phyloP scores from a whole-genome alignment of 2,113 vertebrate genomes.

The Anhinga rufa region DNA sequence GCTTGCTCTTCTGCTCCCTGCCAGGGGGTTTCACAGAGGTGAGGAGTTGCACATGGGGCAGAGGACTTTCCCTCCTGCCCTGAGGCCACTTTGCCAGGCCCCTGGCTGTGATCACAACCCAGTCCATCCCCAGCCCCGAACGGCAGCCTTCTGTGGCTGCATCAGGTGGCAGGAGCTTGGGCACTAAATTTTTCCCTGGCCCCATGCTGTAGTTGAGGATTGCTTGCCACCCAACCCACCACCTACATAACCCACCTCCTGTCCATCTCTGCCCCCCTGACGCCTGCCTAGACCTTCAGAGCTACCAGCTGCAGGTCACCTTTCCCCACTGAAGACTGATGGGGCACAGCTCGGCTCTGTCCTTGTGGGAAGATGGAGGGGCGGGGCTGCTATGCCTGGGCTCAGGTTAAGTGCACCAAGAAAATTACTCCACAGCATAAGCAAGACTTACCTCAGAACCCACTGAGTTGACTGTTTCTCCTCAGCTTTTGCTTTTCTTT shows the following conservation, averaged over 20 bases:
- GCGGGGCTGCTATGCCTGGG: background rate
- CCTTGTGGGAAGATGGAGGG: background rate
- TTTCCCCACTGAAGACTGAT: background rate
- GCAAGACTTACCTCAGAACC: slow-evolving; percentile 80
- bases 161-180: fast-evolving
- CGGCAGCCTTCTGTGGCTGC: background rate
- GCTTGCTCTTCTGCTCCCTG: slow-evolving; percentile 47
- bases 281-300: background rate
- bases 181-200: background rate
- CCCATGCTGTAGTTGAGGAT: background rate
- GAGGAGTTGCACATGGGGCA: background rate
- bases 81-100: background rate
- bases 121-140: background rate
- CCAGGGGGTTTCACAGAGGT: background rate
- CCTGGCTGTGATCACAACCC: fast-evolving
- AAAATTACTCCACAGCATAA: background rate
- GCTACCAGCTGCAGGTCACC: background rate
- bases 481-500: slow-evolving; percentile 84
- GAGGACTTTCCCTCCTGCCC: background rate
- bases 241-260: fast-evolving
- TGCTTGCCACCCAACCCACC: background rate
- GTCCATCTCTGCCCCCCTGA: background rate
- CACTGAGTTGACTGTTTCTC: slow-evolving; percentile 83
- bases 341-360: background rate
- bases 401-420: background rate